Conservation (phyloP, 2,888 invertebrate species). For the Diaprepes abbreviatus region DNA sequence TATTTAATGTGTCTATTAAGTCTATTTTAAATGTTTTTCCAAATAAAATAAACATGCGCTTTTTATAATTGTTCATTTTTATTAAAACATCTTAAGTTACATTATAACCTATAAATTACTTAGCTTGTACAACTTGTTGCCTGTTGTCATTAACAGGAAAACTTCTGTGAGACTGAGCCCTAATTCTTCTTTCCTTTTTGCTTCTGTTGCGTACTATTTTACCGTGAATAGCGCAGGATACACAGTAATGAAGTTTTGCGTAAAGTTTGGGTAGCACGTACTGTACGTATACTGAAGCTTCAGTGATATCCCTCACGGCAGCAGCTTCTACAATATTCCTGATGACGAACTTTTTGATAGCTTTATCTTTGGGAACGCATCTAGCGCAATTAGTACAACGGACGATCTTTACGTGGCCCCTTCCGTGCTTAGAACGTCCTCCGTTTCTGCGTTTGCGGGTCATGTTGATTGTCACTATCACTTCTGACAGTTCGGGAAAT, state of each 20-base stretch:
- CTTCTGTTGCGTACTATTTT: constrained; percentile 99
- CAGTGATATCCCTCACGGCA: constrained; percentile 97
- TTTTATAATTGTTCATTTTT: no score
- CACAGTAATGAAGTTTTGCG: constrained; percentile 99
- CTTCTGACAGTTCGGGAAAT: constrained; percentile 31
- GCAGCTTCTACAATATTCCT: constrained; percentile 99
- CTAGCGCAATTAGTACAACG: constrained; percentile 99
- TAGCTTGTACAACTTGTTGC: constrained; percentile 74
- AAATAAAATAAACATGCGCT: no score
- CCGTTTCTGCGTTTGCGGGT: constrained; percentile 99
- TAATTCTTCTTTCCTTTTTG: constrained; percentile 94
- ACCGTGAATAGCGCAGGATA: constrained; percentile 99
- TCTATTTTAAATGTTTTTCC: no score
- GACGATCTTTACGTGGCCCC: constrained; percentile 98
- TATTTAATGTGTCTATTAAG: no score
- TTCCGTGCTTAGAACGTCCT: constrained; percentile 98
- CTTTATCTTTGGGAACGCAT: constrained; percentile 99
- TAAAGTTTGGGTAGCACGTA: constrained; percentile 99
- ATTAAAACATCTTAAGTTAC: constrained; percentile 36
- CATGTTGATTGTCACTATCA: constrained; percentile 42
- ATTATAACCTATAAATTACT: constrained; percentile 66
- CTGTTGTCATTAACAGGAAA: constrained; percentile 81
- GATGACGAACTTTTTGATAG: constrained; percentile 99
- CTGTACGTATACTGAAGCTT: constrained; percentile 94
- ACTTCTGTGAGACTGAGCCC: constrained; percentile 94